Base-by-base conservation (phyloP, 2,888 invertebrate species). In the Hylaea fasciaria region DNA sequence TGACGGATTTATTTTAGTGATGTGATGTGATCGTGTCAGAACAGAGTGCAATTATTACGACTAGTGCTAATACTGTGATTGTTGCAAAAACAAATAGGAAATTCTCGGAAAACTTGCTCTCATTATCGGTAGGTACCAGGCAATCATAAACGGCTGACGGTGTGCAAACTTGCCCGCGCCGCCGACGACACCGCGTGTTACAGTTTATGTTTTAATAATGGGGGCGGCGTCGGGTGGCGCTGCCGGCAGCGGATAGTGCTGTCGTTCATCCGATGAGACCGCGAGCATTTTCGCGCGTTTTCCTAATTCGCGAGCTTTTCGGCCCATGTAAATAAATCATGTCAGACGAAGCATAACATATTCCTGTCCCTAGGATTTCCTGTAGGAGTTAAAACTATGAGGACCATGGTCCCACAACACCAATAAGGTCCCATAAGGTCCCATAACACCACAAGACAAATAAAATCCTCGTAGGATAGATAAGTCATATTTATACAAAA, bases 121-220 rank as follows among this genome's bases (percentile, higher is more conserved):
- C 10, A 32, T 46, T 8, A 46, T 3, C 46, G 32, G 46, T 32
- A 46, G 46, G 14, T 32, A 46, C 46, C 46, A 46, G 46, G 46
- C 32, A 29, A 46, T 46, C 46, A 46, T 45, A 45, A 46, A 45
- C 7, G 32, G 10, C 1, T 9, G 32, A 32, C 32, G 22, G 22
- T 22, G 22, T 22, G 32, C 9, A 32, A 1, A 32, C 22, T 22
- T 2, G 22, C 22, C 22, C 22, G 22, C 22, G 32, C 9, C 32
- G 9, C 10, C 32, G 32, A 32, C 10, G 10, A 32, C 32, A 46
- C 47, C 41, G 52, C 52, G 56, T 44, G 57, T 43, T 52, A 47
- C 73, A 73, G 80, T 82, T 85, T 85, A 82, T 82, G 83, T 81
- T 84, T 85, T 84, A 83, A 83, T 85, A 83, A 85, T 85, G 78